Evolutionary conservation across 2,113 vertebrate species (phyloP).

Genomic region (Calidris pygmaea): DNA sequence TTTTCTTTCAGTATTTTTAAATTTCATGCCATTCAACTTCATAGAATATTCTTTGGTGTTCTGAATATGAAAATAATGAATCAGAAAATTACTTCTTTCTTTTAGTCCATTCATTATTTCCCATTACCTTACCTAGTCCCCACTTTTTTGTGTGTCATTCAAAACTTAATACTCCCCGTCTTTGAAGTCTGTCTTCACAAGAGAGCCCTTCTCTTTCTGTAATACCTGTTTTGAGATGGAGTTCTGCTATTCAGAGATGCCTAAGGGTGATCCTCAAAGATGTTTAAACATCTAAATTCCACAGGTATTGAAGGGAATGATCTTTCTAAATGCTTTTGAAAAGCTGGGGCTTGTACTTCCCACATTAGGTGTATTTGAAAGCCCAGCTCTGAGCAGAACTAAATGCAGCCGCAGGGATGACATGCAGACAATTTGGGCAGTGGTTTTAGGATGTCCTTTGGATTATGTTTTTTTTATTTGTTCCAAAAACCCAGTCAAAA

Average conservation of each 20-base stretch:
- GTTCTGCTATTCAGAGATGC: constrained; percentile 12
- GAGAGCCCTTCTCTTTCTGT: background rate
- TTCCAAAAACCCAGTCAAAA: background rate
- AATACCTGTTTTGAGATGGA: background rate
- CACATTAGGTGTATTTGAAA: background rate
- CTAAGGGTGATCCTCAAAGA: constrained; percentile 29
- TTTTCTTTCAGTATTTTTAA: background rate
- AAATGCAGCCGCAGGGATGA: background rate
- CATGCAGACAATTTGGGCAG: background rate
- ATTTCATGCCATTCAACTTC: background rate
- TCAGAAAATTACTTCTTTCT: background rate
- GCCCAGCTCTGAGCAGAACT: background rate
- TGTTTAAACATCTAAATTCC: constrained; percentile 18
- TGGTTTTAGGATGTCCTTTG: background rate
- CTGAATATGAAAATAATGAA: constrained; percentile 13
- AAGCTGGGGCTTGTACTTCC: background rate
- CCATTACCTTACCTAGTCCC: background rate
- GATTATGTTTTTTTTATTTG: background rate
- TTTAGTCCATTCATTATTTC: background rate
- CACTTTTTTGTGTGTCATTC: background rate
- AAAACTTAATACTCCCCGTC: background rate
- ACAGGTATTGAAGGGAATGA: constrained; percentile 3
- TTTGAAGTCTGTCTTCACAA: constrained; percentile 1
- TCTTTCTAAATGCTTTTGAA: constrained; percentile 11
- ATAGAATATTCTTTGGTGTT: background rate